Evolutionary conservation across 2,888 invertebrate species (phyloP), one percentile per base, ranked within the genome.

Genomic region (Melipona bicolor): DNA sequence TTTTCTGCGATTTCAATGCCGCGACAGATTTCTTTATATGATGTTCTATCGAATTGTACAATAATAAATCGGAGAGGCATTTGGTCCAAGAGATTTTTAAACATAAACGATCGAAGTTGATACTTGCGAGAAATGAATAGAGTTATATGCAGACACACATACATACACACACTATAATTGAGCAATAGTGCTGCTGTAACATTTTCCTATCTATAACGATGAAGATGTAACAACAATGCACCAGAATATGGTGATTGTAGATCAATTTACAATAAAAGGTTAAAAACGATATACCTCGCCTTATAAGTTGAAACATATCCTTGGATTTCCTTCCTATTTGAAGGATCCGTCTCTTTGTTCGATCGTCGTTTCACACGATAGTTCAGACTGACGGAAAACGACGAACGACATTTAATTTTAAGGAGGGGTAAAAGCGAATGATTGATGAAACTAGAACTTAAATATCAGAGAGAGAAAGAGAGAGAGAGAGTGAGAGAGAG

Each of bases 181-280:
- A 88, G 84, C 81, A 81, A 82, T 83, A 87, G 76, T 79, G 79
- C 79, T 85, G 80, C 69, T 84, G 86, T 89, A 87, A 88, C 86
- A 91, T 93, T 80, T 93, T 92, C 92, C 90, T 93, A 93, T 92
- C 93, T 92, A 93, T 92, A 91, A 91, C 85, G 73, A 91, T 79
- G 80, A 87, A 76, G 74, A 87, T 92, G 92, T 93, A 82, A 89
- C 83, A 88, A 91, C 86, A 89, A 90, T 89, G 90, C 90, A 86
- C 89, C 89, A 91, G 84, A 81, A 89, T 85, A 89, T 91, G 92
- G 91, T 91, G 92, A 92, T 91, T 93, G 93, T 93, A 93, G 93
- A 91, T 87, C 89, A 92, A 92, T 93, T 93, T 93, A 91, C 92
- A 93, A 93, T 93, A 93, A 93, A 93, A 92, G 50, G 59, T 83